phyloP scores from a whole-genome alignment of 1,140 invertebrate genomes.

The Arctopsyche grandis region DNA sequence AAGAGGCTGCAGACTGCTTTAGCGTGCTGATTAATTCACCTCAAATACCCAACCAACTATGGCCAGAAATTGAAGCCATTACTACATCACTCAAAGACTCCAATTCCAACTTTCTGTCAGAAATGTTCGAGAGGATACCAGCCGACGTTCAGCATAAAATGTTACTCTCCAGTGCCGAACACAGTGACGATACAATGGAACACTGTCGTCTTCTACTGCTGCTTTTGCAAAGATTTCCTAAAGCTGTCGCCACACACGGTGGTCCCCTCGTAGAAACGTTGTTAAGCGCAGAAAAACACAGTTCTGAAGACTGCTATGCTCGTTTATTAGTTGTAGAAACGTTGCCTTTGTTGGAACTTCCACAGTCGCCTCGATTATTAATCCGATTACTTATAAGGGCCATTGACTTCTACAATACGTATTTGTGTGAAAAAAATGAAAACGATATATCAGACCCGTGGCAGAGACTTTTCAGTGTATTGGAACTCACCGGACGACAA shows the following conservation, averaged over 20 bases:
- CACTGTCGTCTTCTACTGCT: conserved; percentile 83
- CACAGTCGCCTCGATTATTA: conserved; percentile 73
- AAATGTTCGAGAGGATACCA: conserved; percentile 76
- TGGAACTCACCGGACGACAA: conserved; percentile 79
- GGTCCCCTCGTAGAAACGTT: conserved; percentile 81
- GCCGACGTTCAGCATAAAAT: conserved; percentile 80
- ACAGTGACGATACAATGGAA: conserved; percentile 87
- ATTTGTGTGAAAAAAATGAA: conserved; percentile 72
- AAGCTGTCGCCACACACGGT: conserved; percentile 79
- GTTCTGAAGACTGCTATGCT: conserved; percentile 78
- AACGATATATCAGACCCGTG: conserved; percentile 79
- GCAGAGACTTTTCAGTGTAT: conserved; percentile 79
- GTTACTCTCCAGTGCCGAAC: conserved; percentile 83
- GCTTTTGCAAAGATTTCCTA: conserved; percentile 82
- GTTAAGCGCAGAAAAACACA: conserved; percentile 80
- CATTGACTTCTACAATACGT: conserved; percentile 73
- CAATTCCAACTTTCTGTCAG: conserved; percentile 67
- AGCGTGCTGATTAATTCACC: conserved; percentile 66
- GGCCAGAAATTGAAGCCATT: conserved; percentile 83
- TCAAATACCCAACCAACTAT: conserved; percentile 70
- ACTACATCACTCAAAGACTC: conserved; percentile 76
- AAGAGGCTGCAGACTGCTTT: conserved; percentile 86
- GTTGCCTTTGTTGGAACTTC: conserved; percentile 74
- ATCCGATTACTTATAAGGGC: conserved; percentile 72
- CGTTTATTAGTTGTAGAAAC: conserved; percentile 80